Base-by-base conservation (phyloP, 2,888 invertebrate genomes). In the Eristalinus aeneus region DNA sequence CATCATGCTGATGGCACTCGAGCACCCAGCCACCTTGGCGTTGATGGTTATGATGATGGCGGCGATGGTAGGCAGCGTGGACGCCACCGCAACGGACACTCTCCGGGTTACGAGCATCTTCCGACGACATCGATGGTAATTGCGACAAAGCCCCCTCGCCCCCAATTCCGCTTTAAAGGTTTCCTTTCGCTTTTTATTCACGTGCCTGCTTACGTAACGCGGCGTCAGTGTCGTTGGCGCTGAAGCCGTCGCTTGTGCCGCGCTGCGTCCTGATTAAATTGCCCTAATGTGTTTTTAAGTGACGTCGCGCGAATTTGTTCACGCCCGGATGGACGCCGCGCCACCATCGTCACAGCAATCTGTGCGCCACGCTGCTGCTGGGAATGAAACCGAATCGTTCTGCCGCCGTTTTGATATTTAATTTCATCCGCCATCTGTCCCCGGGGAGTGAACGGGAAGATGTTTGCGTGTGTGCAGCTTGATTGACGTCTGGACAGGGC, bases 211-310 rank as follows among this genome's bases (percentile, higher is more conserved):
- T 65, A 46, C 46, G 46, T 46, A 46, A 46, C 16, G 8, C 16
- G 46, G 16, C 46, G 27, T 27, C 27, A 27, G 27, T 22, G 23
- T 22, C 20, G 56, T 9, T 6, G 8, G 54, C 11, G 39, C 8
- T 8, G 12, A 3, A 3, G 39, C 2, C 11, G 56, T 4, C 6
- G 22, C 53, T 53, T 56, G 60, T 54, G 53, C 60, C 27, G 60
- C 54, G 39, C 61, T 39, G 84, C 63, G 79, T 85, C 80, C 85
- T 85, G 76, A 85, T 85, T 85, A 80, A 85, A 85, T 85, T 80
- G 75, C 73, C 85, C 58, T 85, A 80, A 85, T 85, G 85, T 68
- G 80, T 76, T 80, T 80, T 85, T 85, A 85, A 85, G 85, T 80
- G 85, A 85, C 76, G 80, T 84, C 80, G 72, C 72, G 72, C 68